Evolutionary conservation across 2,113 vertebrate genomes (phyloP).

Genomic region (Progne subis): DNA sequence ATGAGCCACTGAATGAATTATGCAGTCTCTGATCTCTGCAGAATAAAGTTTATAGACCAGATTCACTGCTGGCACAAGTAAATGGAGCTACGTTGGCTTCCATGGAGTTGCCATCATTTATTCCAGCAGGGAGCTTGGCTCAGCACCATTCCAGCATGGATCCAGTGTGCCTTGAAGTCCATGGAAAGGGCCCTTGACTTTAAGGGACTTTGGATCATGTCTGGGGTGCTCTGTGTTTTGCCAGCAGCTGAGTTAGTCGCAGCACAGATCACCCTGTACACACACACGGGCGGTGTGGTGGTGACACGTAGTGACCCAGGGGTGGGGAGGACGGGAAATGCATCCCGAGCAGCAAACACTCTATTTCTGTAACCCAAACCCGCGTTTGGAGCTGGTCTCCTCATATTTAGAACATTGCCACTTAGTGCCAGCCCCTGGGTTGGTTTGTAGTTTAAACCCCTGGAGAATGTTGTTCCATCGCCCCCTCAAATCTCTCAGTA

Average conservation of each 20-base stretch:
- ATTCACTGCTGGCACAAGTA: not conserved
- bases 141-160: fast-evolving
- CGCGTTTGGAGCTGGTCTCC: not conserved
- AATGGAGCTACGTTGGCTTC: not conserved
- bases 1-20: not conserved
- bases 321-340: not conserved
- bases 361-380: not conserved
- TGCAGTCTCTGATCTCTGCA: not conserved
- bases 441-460: not conserved
- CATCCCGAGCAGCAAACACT: not conserved
- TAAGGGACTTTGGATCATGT: not conserved
- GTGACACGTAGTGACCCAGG: not conserved
- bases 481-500: not conserved
- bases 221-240: not conserved
- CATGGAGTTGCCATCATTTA: not conserved
- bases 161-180: not conserved
- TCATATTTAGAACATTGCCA: slow-evolving; percentile 42
- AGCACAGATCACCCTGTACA: not conserved
- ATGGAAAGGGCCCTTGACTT: not conserved
- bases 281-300: not conserved
- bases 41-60: not conserved
- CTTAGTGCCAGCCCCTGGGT: not conserved
- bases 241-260: not conserved
- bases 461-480: not conserved
- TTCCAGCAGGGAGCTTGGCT: slow-evolving; percentile 1